Percentiles rank a stretch among this genome's conserved stretches.
Evolutionary conservation across 2,113 vertebrate genomes (phyloP).

Genomic region (Pholis gunnellus): DNA sequence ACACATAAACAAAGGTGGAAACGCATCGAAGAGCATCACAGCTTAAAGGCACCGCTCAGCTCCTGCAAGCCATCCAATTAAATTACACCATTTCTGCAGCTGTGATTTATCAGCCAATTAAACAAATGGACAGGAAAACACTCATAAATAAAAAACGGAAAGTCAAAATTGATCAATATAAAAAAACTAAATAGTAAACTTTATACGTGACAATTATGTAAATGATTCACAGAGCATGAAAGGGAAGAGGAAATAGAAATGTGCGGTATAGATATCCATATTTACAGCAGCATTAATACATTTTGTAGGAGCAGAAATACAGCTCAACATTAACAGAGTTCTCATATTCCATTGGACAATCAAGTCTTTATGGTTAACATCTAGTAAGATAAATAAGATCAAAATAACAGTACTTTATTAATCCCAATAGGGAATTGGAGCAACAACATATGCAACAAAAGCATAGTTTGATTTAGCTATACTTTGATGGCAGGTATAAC

Average conservation of each 20-base stretch:
- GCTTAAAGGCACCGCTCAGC: constrained; percentile 42
- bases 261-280: background rate
- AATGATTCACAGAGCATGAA: background rate
- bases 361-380: background rate
- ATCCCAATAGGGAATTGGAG: background rate
- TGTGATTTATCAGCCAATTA: constrained; percentile 70
- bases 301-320: background rate
- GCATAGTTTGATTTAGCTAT: too few relatives aligned
- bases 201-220: constrained; percentile 1
- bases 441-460: background rate
- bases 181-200: constrained; percentile 33
- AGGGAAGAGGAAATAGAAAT: background rate
- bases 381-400: background rate
- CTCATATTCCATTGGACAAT: background rate
- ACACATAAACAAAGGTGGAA: constrained; percentile 44
- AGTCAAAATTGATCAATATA: constrained; percentile 42
- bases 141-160: constrained; percentile 66
- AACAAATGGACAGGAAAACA: constrained; percentile 46
- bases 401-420: background rate
- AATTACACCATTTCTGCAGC: constrained; percentile 19
- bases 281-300: background rate
- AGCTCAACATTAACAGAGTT: background rate
- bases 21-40: constrained; percentile 36
- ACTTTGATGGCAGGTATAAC: too few relatives aligned
- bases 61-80: constrained; percentile 60